Percentiles rank a stretch among this genome's conserved stretches.
Evolutionary conservation across 2,113 vertebrate species (phyloP).

Genomic region (Epinephelus cyanopodus): DNA sequence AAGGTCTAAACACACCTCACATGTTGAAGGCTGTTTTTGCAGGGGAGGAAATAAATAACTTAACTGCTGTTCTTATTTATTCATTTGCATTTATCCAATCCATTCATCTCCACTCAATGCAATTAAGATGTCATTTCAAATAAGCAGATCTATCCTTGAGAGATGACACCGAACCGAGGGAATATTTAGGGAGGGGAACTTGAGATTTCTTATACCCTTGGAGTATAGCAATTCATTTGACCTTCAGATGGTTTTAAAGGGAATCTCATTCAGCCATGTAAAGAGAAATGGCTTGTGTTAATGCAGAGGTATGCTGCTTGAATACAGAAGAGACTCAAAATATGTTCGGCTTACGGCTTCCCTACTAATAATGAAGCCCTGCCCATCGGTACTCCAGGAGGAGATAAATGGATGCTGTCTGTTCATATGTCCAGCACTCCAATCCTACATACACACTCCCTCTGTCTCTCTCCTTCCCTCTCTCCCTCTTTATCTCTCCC

Average conservation of each 20-base stretch:
- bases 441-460: conserved; percentile 50
- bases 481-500: not conserved
- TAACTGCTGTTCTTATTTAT: conserved; percentile 63
- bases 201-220: conserved; percentile 48
- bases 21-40: conserved; percentile 40
- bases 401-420: conserved; percentile 80
- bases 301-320: conserved; percentile 67
- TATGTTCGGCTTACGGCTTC: conserved; percentile 63
- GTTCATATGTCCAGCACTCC: conserved; percentile 67
- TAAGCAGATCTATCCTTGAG: conserved; percentile 53
- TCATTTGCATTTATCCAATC: conserved; percentile 71
- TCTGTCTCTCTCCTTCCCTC: conserved; percentile 3
- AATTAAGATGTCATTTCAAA: conserved; percentile 75
- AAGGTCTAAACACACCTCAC: conserved; percentile 39
- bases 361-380: conserved; percentile 73
- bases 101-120: conserved; percentile 64
- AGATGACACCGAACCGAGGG: conserved; percentile 46
- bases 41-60: conserved; percentile 69
- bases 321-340: conserved; percentile 73
- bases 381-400: conserved; percentile 58
- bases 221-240: conserved; percentile 72
- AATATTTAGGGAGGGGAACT: conserved; percentile 60
- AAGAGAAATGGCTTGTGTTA: conserved; percentile 81
- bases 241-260: conserved; percentile 71
- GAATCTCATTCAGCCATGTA: conserved; percentile 78